These are phyloP conservation scores for Phalacrocorax pelagicus DNA, from an alignment of 2,113 vertebrate species.

Conservation along the genomic window DNA sequence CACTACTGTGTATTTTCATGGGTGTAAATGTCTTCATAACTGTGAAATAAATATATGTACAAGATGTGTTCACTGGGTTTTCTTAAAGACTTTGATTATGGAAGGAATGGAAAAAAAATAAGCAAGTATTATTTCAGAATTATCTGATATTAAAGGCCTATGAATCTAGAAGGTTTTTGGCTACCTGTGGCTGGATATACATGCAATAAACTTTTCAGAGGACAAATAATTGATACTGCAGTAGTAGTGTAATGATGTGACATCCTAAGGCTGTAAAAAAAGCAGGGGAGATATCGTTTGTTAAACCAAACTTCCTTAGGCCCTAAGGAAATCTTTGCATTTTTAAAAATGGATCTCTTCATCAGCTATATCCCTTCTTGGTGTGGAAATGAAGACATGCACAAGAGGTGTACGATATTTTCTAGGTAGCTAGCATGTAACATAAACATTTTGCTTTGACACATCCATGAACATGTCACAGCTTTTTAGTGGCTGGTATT, in stretches of 20 bases:
- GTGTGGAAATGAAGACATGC: neutral
- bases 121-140: neutral
- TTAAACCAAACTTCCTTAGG: neutral
- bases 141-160: neutral
- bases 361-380: neutral
- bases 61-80: neutral
- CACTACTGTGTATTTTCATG: neutral
- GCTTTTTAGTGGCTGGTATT: neutral
- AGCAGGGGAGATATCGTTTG: neutral
- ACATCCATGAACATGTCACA: neutral
- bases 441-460: neutral
- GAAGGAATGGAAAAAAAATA: neutral
- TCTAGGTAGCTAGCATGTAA: neutral
- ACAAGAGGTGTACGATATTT: neutral
- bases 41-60: neutral
- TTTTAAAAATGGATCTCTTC: neutral
- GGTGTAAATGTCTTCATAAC: neutral
- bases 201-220: neutral
- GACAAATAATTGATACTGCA: neutral
- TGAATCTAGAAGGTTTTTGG: neutral
- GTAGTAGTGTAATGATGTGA: neutral
- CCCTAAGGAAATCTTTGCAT: neutral
- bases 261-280: neutral
- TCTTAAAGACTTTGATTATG: neutral
- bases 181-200: neutral